Base-by-base conservation (phyloP, 2,797 vertebrate genomes). In the Enteromius argenteus region DNA sequence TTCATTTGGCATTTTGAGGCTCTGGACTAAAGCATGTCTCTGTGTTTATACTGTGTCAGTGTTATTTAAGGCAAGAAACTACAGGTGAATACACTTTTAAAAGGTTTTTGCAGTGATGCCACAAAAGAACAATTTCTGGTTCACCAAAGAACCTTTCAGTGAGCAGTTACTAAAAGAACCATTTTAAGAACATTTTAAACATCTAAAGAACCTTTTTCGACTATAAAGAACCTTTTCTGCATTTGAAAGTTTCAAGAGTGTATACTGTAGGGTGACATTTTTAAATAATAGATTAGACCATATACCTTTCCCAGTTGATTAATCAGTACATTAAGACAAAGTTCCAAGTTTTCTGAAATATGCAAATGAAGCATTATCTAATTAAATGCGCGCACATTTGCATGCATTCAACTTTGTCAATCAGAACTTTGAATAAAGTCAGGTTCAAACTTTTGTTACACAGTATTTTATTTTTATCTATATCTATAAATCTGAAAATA, bases 1-100 rank as follows among this genome's bases (percentile, higher is more conserved):
- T 51, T 77, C 35, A 23, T 68, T 85, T 73, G 60, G 37, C 64
- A 15, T 71, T 83, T 72, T 64, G 58, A 60, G 19, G 56, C 32
- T 81, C 56, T 10, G 37, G 35, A 71, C 51, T 51, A 11, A 51
- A 76, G 27, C 27, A 11, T 81, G 17, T 71, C 23, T 37, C 7
- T 8, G 56, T 30, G 23, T 42, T 42, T 53, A 56, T 81, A 23
- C 30, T 23, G 19, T 69, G 37, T 17, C 32, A n/a, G 62, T 67
- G 62, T 80, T 75, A 58, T 58, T 75, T 39, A 23, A 39, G 51
- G 13, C 6, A 39, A 56, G 1, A 58, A 32, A 58, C 21, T n/a
- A 75, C 73, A 58, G 73, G 73, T 75, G 21, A 39, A 39, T 37
- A 56, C 21, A 56, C 53, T 11, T 21, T 56, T 56, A 56, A 56